Base-by-base conservation (phyloP, 2,113 vertebrate genomes). In the Lepisosteus osseus region DNA sequence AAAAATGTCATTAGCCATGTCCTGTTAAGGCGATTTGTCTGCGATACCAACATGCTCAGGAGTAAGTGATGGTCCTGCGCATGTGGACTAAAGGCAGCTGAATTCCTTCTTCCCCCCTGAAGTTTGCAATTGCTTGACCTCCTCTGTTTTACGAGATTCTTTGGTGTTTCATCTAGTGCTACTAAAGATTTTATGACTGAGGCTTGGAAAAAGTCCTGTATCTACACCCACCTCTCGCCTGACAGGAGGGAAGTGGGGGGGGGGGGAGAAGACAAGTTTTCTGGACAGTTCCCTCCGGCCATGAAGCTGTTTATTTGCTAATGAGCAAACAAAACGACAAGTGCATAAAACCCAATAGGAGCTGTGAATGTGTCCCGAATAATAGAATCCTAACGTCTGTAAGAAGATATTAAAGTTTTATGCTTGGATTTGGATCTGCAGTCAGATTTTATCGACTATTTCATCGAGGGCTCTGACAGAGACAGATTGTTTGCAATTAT, bases 391-490 rank as follows among this genome's bases (percentile, higher is more conserved):
- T 29, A 29, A 29, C 29, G 29, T 29, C 29, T 29, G 29, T 29
- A 29, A 29, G 29, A 29, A 29, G 29, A 29, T 29, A 29, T 29
- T 29, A 29, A 29, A 29, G 29, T 29, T 29, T 29, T 29, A 29
- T 29, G 29, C 12, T 2, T 68, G 55, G 41, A 57, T 51, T 2
- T 68, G 55, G 41, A 57, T 51, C 15, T 51, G 54, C 14, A 13
- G 29, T 45, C 4, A 76, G 78, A 75, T 79, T 76, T 76, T 76
- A 72, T 77, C 14, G 82, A 63, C 68, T 74, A 51, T 83, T 76
- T 83, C 79, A 13, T n/a, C 14, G 11, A 85, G 82, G 83, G 83
- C 83, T 84, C 77, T 86, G 82, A 80, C 81, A 81, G 80, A 0
- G 45, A 67, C 70, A 13, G 29, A 29, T 80, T 76, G 77, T 77